Evolutionary conservation across 2,797 vertebrate genomes (phyloP).

Genomic region (Loris lydekkerianus): DNA sequence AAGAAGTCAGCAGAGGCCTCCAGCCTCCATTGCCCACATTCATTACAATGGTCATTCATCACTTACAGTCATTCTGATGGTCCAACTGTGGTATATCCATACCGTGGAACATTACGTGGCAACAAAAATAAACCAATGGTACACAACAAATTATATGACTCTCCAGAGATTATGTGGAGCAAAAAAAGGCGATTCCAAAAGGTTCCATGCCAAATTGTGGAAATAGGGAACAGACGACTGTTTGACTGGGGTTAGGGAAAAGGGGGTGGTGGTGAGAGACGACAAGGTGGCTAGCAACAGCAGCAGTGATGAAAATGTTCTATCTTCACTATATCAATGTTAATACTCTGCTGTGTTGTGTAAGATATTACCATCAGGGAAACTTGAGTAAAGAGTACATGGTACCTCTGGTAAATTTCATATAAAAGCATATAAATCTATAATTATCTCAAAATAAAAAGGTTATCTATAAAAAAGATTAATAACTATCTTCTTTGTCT

Average conservation of each 20-base stretch:
- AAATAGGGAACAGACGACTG: background rate
- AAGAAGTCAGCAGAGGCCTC: too few species aligned
- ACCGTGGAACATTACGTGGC: too few species aligned
- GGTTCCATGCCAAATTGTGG: background rate
- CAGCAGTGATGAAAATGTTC: background rate
- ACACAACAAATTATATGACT: background rate
- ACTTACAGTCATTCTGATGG: too few species aligned
- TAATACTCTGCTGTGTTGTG: background rate
- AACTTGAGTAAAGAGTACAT: too few species aligned
- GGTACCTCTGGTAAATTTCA: background rate
- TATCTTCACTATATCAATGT: background rate
- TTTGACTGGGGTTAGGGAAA: background rate
- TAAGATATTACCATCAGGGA: background rate
- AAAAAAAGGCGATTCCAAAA: background rate
- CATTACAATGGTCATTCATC: too few species aligned
- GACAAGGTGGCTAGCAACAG: too few species aligned
- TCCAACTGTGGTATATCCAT: background rate
- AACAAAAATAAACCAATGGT: background rate
- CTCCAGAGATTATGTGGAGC: background rate
- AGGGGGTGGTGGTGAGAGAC: fast-evolving
- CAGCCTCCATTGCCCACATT: too few species aligned
- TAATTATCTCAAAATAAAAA: background rate
- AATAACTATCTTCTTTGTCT: background rate
- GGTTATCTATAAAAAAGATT: background rate
- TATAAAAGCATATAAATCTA: background rate